Evolutionary conservation across 2,797 vertebrate genomes (phyloP).

Genomic region (Picus viridis): DNA sequence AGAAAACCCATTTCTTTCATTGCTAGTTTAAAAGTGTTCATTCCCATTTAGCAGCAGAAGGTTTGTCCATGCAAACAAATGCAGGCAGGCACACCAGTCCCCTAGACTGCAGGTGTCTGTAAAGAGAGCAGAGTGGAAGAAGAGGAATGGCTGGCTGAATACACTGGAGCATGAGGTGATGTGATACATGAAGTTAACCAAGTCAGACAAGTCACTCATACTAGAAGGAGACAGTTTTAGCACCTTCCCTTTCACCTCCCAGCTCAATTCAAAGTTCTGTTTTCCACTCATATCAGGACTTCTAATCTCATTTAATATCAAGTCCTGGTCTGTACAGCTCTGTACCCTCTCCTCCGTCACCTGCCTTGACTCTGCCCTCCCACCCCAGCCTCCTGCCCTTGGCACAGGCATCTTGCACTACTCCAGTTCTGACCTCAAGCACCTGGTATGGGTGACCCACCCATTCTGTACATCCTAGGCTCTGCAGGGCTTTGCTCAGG

Average conservation of each 20-base stretch:
- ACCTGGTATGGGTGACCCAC: background rate
- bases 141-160: background rate
- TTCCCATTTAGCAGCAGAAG: background rate
- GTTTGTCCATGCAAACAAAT: background rate
- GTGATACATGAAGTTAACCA: background rate
- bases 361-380: background rate
- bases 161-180: background rate
- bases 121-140: background rate
- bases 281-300: background rate
- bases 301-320: background rate
- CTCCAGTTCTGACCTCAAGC: background rate
- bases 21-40: background rate
- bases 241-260: background rate
- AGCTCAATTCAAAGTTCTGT: background rate
- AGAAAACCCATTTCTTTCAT: background rate
- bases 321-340: background rate
- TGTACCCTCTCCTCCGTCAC: background rate
- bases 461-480: rapidly evolving
- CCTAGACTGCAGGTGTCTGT: background rate
- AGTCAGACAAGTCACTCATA: background rate
- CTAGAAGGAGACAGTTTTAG: background rate
- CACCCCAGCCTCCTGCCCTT: background rate
- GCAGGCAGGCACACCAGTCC: background rate
- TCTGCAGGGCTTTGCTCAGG: background rate
- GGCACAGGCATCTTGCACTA: background rate